phyloP scores from a whole-genome alignment of 1,140 invertebrate species.

The Globodera rostochiensis region DNA sequence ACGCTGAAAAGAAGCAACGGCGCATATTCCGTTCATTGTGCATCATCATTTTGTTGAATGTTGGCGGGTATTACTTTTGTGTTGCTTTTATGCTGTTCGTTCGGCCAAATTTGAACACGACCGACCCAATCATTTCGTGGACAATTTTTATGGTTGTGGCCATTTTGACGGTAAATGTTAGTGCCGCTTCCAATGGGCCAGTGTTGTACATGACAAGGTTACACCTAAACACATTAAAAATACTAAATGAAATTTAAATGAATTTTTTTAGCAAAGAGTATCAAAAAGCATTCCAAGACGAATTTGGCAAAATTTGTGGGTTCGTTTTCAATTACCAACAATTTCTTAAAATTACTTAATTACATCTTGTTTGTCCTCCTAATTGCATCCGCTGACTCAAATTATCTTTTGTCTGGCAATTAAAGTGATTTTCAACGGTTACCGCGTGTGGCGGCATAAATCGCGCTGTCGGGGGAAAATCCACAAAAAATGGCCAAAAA shows the following conservation, averaged over 20 bases:
- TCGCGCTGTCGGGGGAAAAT: too few species aligned
- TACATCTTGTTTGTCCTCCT: too few species aligned
- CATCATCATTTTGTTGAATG: constrained; percentile 13
- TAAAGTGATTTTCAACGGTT: too few species aligned
- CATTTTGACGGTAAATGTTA: not conserved
- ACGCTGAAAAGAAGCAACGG: not conserved
- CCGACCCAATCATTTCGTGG: not conserved
- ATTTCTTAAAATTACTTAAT: too few species aligned
- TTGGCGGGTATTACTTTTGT: constrained; percentile 17
- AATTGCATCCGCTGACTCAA: too few species aligned
- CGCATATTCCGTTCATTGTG: constrained; percentile 20
- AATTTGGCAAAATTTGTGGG: not conserved
- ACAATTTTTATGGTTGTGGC: not conserved
- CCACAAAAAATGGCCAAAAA: too few species aligned
- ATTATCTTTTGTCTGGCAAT: too few species aligned
- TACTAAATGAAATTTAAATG: not conserved
- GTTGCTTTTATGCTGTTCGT: not conserved
- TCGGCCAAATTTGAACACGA: not conserved
- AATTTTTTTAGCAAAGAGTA: not conserved
- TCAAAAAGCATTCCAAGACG: not conserved
- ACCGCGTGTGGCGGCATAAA: too few species aligned
- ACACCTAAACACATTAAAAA: not conserved
- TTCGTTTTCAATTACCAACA: too few species aligned
- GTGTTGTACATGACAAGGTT: constrained; percentile 17
- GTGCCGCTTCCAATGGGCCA: constrained; percentile 7